Percentiles rank a stretch among this genome's conserved stretches.
These are phyloP conservation scores for Buceros bicornis DNA, from an alignment of 2,797 vertebrate genomes.

Conservation along the genomic window DNA sequence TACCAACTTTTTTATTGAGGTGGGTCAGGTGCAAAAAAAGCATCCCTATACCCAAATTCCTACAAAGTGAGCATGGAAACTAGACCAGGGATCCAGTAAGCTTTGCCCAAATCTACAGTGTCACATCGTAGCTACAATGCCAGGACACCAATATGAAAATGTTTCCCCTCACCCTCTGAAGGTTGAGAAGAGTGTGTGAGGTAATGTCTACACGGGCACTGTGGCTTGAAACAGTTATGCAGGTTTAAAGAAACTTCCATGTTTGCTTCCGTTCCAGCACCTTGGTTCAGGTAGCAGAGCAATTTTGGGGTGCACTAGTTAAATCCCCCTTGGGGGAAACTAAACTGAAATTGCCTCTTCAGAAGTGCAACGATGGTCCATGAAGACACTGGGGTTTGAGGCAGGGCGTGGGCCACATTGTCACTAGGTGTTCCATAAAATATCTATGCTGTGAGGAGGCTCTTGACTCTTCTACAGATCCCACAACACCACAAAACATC, in stretches of 20 bases:
- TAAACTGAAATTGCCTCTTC: not conserved
- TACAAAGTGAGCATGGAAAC: not conserved
- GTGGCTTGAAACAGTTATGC: not conserved
- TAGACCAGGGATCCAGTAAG: not conserved
- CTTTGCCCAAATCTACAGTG: not conserved
- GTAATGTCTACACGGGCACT: not conserved
- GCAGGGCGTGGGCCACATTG: not conserved
- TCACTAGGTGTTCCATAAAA: not conserved
- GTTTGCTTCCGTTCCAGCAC: not conserved
- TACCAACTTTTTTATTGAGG: not conserved
- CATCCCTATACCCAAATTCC: not conserved
- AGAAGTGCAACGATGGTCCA: not conserved
- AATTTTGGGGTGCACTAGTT: not conserved
- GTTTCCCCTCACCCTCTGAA: not conserved
- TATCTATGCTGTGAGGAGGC: not conserved
- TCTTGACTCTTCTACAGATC: not conserved
- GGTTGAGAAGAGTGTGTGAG: not conserved
- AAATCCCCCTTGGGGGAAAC: not conserved
- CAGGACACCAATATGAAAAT: rapidly evolving
- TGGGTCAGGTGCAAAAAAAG: not conserved
- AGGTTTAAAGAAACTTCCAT: not conserved
- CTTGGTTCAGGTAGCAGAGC: not conserved
- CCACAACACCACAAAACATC: not conserved
- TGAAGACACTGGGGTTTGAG: not conserved
- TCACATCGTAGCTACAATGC: not conserved